Evolutionary conservation across 35 echinoderm and acorn worm genomes (phyloP).

Genomic region (Eucidaris tribuloides): DNA sequence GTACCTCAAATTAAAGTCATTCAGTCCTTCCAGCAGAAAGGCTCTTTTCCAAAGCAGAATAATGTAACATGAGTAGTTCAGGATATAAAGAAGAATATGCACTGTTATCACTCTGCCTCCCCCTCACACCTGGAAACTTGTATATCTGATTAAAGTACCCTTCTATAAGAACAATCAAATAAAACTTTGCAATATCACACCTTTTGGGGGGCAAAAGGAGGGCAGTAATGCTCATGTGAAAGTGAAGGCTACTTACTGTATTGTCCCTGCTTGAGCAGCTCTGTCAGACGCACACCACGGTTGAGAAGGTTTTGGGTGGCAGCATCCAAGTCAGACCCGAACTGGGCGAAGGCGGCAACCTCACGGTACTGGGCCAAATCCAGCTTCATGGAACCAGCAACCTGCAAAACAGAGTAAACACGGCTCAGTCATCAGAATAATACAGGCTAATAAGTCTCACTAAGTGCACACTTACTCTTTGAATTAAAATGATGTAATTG

Average conservation of each 20-base stretch:
- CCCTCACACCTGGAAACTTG: too few relatives aligned
- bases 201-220: too few relatives aligned
- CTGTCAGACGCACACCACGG: slow-evolving; percentile 96
- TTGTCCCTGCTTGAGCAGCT: slow-evolving; percentile 97
- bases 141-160: too few relatives aligned
- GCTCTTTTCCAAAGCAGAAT: too few relatives aligned
- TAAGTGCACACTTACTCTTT: neutral
- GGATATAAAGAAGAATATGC: too few relatives aligned
- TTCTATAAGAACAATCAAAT: too few relatives aligned
- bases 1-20: too few relatives aligned
- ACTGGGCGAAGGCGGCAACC: slow-evolving; percentile 96
- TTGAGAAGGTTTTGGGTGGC: slow-evolving; percentile 97
- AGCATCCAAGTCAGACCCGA: slow-evolving; percentile 97
- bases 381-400: slow-evolving; percentile 99
- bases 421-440: neutral
- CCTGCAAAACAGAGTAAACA: slow-evolving; percentile 13
- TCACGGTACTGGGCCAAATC: slow-evolving; percentile 97
- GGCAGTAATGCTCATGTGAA: too few relatives aligned
- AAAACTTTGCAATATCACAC: too few relatives aligned
- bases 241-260: slow-evolving; percentile 93
- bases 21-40: too few relatives aligned
- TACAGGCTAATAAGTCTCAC: neutral
- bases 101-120: too few relatives aligned
- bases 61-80: too few relatives aligned
- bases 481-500: neutral